Base-by-base conservation (phyloP, 1,140 invertebrate species). In the Glomeris maerens region DNA sequence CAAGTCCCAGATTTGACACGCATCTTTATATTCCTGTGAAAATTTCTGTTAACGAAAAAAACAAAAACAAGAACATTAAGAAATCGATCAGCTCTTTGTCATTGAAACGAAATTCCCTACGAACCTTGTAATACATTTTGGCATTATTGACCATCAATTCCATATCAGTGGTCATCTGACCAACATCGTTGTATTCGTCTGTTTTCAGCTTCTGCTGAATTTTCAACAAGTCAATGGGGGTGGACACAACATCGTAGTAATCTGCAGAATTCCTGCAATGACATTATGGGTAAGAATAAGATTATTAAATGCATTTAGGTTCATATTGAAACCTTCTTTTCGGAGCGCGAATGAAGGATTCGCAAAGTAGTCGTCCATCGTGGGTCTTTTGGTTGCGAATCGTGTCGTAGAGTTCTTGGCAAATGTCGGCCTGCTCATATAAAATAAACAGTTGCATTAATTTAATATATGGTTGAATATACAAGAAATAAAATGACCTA, bases 141-240 rank as follows among this genome's bases (percentile, higher is more conserved):
- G 89, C 84, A 75, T 95, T 94, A 52, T 79, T 84, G 39, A 92
- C 80, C 57, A 95, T 73, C 28, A 92, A 67, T 62, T 90, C 84
- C 61, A 94, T 78, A 68, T 95, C 90, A 29, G 74, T 71, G 52
- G 84, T 78, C 53, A 95, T 73, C 60, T 93, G 86, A 31, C 90
- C 85, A 55, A 93, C 74, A 63, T 90, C 84, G 56, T 84, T 79
- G 69, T 93, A 93, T 54, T 89, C 87, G 58, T 96, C 92, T 13
- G 86, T 93, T 74, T 92, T 94, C 14, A 97, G 66, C 69, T 95
- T 96, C 62, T 96, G 91, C 67, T 95, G 91, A 22, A 94, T 87
- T 70, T 88, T 84, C 22, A 94, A 65, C 53, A 97, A 71, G 68
- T 96, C 92, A 62, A 96, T 96, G 13, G 92, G 91, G 65, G 88